A percentile compares a stretch with the other conserved stretches of the same genome.
These are phyloP conservation scores for Rhinoraja longicauda DNA, from an alignment of 2,797 vertebrate genomes.

Conservation along the genomic window DNA sequence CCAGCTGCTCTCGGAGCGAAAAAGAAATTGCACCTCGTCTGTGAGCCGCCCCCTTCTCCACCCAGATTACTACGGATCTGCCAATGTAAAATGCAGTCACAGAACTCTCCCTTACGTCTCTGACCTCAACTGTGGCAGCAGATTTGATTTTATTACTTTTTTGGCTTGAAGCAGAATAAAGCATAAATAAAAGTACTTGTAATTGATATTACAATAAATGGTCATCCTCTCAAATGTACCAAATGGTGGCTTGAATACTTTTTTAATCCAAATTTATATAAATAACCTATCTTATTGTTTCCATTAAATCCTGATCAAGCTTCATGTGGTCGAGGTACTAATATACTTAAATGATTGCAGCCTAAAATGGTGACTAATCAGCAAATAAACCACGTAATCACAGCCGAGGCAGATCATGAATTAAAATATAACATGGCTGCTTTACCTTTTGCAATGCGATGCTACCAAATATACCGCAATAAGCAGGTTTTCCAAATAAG, in stretches of 20 bases:
- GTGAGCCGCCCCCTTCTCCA: background rate
- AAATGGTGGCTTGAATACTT: background rate
- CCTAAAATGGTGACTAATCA: background rate
- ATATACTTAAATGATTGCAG: background rate
- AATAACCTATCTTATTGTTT: background rate
- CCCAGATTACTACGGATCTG: background rate
- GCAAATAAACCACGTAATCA: background rate
- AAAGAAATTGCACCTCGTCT: background rate
- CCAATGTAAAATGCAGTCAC: background rate
- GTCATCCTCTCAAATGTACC: background rate
- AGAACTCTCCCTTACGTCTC: background rate
- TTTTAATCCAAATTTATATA: background rate
- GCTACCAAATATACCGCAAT: background rate
- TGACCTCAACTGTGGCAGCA: background rate
- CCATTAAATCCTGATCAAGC: background rate
- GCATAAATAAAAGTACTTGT: background rate
- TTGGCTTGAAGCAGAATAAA: background rate
- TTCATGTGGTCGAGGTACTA: background rate
- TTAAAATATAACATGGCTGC: background rate
- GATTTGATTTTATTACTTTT: background rate
- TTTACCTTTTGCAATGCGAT: background rate
- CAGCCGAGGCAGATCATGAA: background rate
- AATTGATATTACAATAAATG: slow-evolving; percentile 28
- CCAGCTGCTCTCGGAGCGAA: background rate
- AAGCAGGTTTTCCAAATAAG: background rate